A percentile compares a stretch with the other conserved stretches of the same genome.
phyloP scores from a whole-genome alignment of 1,140 invertebrate species.

The Branchinecta lindahli region DNA sequence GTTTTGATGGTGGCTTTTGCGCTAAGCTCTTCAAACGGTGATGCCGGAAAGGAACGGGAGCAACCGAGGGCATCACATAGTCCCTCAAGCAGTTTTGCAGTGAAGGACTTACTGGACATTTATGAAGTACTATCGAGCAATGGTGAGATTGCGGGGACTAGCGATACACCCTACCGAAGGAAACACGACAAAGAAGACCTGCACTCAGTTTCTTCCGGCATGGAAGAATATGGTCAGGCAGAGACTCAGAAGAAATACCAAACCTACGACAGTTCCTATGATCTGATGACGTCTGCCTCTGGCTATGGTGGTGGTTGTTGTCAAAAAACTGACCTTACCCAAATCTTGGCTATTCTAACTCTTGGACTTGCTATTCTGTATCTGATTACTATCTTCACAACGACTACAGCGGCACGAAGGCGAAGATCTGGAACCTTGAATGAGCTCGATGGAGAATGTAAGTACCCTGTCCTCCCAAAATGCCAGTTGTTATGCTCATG shows the following conservation, averaged over 20 bases:
- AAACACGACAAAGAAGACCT: background rate
- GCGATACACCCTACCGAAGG: background rate
- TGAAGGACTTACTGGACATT: background rate
- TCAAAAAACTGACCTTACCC: background rate
- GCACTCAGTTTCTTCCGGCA: background rate
- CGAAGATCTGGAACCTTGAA: background rate
- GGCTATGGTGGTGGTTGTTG: slow-evolving; percentile 1
- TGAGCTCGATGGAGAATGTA: background rate
- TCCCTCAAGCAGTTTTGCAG: too few relatives aligned
- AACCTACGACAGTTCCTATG: background rate
- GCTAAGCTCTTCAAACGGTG: too few relatives aligned
- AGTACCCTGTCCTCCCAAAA: too few relatives aligned
- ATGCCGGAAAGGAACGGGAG: too few relatives aligned
- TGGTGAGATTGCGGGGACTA: background rate
- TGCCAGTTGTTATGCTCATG: too few relatives aligned
- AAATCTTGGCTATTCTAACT: background rate
- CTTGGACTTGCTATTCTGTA: background rate
- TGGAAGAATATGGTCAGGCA: background rate
- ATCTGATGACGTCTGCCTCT: background rate
- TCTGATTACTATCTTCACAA: background rate
- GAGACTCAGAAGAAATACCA: background rate
- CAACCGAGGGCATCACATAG: too few relatives aligned
- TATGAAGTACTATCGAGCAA: background rate
- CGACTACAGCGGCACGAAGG: background rate
- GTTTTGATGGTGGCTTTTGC: too few relatives aligned